Evolutionary conservation across 2,888 invertebrate species (phyloP), one percentile per base, ranked within the genome.

Genomic region (Agonopterix heracliana): DNA sequence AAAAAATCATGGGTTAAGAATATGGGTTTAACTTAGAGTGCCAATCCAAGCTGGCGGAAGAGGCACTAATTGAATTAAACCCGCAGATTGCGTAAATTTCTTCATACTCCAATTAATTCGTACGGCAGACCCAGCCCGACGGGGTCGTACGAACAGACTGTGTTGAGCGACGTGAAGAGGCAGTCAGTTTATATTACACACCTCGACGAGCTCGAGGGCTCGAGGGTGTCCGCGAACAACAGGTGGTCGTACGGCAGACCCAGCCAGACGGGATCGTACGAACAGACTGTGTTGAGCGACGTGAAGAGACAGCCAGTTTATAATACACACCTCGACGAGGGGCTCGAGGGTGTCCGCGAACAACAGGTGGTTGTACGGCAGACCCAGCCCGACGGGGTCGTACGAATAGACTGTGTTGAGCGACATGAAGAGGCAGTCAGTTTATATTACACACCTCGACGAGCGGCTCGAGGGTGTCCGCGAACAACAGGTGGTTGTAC

Each of bases 161-260:
- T n/a, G n/a, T n/a, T n/a, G n/a, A n/a, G n/a, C n/a, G n/a, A n/a
- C n/a, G n/a, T n/a, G n/a, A n/a, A n/a, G n/a, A n/a, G n/a, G n/a
- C n/a, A n/a, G n/a, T n/a, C n/a, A n/a, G n/a, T n/a, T n/a, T n/a
- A n/a, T n/a, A n/a, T n/a, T n/a, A n/a, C n/a, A n/a, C n/a, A 82
- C 84, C 81, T 99, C 98, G 0, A 99, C 99, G 9, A 99, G 87
- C n/a, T n/a, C n/a, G 99, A 89, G 0, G 98, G 96, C 74, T 99
- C 99, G 41, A 96, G 87, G 0, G 95, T 94, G 81, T 99, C 99
- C 2, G 93, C 93, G 76, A 99, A 99, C 52, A 99, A 82, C 45
- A 99, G 90, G 77, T 99, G 99, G 89, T 99, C 99, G 88, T 99
- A 99, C 0, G 99, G 99, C 52, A 96, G 91, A 1, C 99, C 99